phyloP scores from a whole-genome alignment of 2,797 vertebrate genomes.

The Falco peregrinus region DNA sequence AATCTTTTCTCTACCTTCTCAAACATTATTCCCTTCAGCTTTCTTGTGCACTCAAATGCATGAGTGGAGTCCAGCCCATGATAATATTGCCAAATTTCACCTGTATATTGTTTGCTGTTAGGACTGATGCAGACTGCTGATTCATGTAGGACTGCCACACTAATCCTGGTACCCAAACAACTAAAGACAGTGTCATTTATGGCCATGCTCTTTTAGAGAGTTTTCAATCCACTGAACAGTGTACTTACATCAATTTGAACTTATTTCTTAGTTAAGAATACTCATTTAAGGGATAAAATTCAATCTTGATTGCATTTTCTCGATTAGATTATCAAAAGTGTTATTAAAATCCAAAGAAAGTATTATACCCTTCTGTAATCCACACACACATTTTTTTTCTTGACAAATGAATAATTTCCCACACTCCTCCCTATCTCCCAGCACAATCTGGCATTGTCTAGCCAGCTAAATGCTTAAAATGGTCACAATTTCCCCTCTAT shows the following conservation, averaged over 20 bases:
- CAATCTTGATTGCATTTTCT: not conserved
- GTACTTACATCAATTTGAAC: not conserved
- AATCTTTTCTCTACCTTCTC: not conserved
- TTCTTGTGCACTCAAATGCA: not conserved
- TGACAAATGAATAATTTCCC: not conserved
- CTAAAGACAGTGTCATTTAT: not conserved
- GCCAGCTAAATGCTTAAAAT: not conserved
- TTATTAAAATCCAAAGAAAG: not conserved
- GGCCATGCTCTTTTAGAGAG: not conserved
- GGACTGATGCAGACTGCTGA: not conserved
- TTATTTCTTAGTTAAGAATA: not conserved
- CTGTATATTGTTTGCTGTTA: not conserved
- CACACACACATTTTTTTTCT: not conserved
- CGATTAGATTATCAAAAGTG: not conserved
- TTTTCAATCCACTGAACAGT: not conserved
- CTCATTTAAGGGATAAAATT: not conserved
- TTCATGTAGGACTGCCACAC: fast-evolving
- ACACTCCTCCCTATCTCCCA: not conserved
- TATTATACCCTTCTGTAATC: not conserved
- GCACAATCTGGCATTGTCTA: not conserved
- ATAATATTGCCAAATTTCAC: not conserved
- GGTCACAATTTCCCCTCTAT: not conserved
- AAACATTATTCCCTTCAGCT: not conserved
- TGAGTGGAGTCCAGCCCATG: not conserved
- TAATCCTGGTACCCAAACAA: not conserved